Percentiles rank a stretch among this genome's conserved stretches.
Conservation (phyloP, 1,140 invertebrate genomes). For the Acyrthosiphon pisum region DNA sequence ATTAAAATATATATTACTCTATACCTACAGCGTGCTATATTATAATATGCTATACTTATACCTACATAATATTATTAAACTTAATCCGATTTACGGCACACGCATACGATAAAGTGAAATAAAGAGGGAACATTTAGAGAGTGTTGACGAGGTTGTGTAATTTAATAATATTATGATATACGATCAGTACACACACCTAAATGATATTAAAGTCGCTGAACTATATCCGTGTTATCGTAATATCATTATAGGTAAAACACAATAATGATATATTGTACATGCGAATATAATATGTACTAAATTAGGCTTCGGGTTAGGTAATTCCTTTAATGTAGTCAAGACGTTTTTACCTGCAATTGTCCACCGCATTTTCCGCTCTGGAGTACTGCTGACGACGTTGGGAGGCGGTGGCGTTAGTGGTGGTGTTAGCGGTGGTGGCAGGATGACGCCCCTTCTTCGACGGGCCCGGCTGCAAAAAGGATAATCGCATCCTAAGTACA, state of each 20-base stretch:
- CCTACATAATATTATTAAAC: not conserved
- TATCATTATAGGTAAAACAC: not conserved
- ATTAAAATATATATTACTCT: not conserved
- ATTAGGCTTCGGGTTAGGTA: not conserved
- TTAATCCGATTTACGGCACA: not conserved
- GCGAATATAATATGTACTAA: not conserved
- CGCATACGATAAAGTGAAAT: not conserved
- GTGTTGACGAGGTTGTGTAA: conserved; percentile 5
- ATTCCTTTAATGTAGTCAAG: not conserved
- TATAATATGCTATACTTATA: not conserved
- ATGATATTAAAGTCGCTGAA: not conserved
- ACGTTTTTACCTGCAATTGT: conserved; percentile 29
- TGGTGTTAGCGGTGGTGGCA: not conserved
- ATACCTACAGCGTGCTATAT: not conserved
- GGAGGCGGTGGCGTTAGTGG: not conserved
- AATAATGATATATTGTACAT: not conserved
- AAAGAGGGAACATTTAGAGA: not conserved
- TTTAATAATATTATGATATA: not conserved
- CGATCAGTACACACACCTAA: not conserved
- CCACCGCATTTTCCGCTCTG: conserved; percentile 19
- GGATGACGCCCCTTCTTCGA: conserved; percentile 14
- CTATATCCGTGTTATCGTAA: not conserved
- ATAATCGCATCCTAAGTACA: conserved; percentile 18
- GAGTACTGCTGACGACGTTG: not conserved
- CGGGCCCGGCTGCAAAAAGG: conserved; percentile 26